phyloP scores from a whole-genome alignment of 2,797 vertebrate species.

The Alcedo quadribrachys region DNA sequence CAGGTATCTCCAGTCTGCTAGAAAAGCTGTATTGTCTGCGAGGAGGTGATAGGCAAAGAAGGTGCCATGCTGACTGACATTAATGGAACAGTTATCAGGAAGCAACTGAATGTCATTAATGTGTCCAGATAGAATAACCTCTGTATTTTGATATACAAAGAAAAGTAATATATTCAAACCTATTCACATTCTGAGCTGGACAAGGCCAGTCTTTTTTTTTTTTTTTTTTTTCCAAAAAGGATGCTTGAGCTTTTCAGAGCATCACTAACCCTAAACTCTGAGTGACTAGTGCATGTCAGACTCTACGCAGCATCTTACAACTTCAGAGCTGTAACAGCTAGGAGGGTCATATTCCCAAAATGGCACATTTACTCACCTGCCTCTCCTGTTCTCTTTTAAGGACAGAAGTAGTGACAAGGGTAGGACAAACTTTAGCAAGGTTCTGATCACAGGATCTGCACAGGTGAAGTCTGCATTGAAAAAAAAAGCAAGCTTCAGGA shows the following conservation, averaged over 20 bases:
- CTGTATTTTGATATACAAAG: background rate
- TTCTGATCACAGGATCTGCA: background rate
- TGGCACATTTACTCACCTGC: background rate
- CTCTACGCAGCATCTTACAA: background rate
- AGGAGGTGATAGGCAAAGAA: background rate
- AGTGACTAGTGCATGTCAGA: background rate
- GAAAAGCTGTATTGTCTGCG: background rate
- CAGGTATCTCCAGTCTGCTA: background rate
- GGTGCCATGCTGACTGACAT: background rate
- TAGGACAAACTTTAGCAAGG: background rate
- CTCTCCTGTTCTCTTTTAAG: background rate
- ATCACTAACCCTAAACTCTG: background rate
- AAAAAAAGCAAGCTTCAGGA: background rate
- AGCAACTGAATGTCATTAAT: background rate
- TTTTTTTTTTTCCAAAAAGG: background rate
- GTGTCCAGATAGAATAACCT: background rate
- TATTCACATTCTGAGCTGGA: background rate
- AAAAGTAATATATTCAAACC: background rate
- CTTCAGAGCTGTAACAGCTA: background rate
- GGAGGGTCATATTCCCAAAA: background rate
- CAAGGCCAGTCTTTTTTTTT: background rate
- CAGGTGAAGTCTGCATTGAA: rapidly evolving
- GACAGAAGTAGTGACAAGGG: background rate
- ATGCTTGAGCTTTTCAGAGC: background rate
- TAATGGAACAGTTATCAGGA: slow-evolving; percentile 11